These are phyloP conservation scores for Eclectus roratus DNA, from an alignment of 2,113 vertebrate genomes.

Conservation along the genomic window DNA sequence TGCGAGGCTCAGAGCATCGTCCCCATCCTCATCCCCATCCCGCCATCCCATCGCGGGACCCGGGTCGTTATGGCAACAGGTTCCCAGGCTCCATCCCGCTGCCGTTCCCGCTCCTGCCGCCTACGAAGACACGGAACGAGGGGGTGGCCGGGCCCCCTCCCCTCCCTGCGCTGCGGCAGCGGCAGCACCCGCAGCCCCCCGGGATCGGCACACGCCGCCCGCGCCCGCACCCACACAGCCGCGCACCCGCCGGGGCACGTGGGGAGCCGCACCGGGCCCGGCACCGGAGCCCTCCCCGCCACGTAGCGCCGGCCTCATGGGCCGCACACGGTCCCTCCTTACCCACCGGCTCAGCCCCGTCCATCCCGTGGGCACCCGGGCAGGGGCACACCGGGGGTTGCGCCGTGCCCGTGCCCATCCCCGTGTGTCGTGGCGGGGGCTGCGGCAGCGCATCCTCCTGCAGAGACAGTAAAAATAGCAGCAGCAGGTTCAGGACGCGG, in stretches of 20 bases:
- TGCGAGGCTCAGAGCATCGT: not conserved
- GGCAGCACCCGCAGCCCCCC: conserved; percentile 33
- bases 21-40: not conserved
- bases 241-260: not conserved
- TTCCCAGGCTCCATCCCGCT: conserved; percentile 32
- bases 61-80: conserved; percentile 61
- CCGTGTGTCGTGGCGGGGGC: conserved; percentile 19
- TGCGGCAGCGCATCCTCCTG: conserved; percentile 38
- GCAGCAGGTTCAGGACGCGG: conserved; percentile 72
- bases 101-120: conserved; percentile 12
- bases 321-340: not conserved
- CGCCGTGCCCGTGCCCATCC: not conserved
- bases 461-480: conserved; percentile 76
- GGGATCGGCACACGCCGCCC: not conserved
- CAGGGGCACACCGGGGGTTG: not conserved
- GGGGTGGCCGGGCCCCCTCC: conserved; percentile 44
- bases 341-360: not conserved
- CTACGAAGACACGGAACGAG: not conserved
- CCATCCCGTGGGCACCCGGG: not conserved
- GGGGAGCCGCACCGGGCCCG: not conserved
- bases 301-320: not conserved
- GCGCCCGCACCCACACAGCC: not conserved
- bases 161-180: conserved; percentile 23
- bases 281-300: not conserved
- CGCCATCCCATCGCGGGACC: not conserved